Evolutionary conservation across 2,888 invertebrate genomes (phyloP), one percentile per base, ranked within the genome.

Genomic region (Theretra japonica): DNA sequence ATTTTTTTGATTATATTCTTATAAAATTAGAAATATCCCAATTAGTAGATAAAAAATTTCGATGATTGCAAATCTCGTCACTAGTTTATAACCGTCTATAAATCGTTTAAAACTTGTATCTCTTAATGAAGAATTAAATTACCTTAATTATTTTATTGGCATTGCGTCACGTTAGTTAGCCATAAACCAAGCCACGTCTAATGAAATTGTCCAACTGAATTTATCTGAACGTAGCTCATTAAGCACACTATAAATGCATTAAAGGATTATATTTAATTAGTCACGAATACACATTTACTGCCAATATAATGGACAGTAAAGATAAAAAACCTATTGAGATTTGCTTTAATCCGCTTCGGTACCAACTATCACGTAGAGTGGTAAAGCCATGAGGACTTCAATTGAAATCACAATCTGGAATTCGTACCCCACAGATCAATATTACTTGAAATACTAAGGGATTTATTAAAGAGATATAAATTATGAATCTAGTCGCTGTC

Each of bases 261-360:
- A 65, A 41, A 65, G 48, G 23, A 23, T 48, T 15, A 30, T 59
- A 30, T 65, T 65, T 65, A 65, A 48, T 65, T 65, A 48, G 41
- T 21, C 23, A 65, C 17, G 48, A 23, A 30, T 23, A 3, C 48
- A 48, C 65, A 48, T 48, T 65, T 65, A 65, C 23, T 25, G 21
- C 7, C 62, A 53, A 5, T 17, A 28, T 33, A 60, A 8, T 28
- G 17, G 17, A 28, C 28, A 0, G 17, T 25, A 17, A 48, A 23
- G 48, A 48, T 65, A 23, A 48, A n/a, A 28, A 30, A 33, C 3
- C 11, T 25, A 25, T 59, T 1, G 15, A 5, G 25, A 28, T 59
- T 17, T 58, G 17, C 3, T 25, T 17, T 17, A 17, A 23, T 25
- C 4, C 21, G 21, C 7, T 21, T 23, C 21, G 8, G 7, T 28